A percentile compares a stretch with the other conserved stretches of the same genome.
Evolutionary conservation across 1,140 invertebrate species (phyloP).

Genomic region (Eurosta solidaginis): DNA sequence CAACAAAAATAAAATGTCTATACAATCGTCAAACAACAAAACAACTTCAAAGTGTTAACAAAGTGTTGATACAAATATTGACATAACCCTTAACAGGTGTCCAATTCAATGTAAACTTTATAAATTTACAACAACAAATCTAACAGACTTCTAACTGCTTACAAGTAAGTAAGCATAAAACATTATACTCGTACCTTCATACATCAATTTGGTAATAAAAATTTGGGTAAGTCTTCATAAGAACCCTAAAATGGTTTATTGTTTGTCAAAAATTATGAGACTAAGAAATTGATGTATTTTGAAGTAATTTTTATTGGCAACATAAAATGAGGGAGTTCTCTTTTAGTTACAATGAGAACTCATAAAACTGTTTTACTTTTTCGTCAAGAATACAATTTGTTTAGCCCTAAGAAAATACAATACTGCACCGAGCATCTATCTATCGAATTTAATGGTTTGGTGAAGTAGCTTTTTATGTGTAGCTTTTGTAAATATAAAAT

Average conservation of each 20-base stretch:
- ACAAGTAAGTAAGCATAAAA: too few relatives aligned
- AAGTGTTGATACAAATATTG: background rate
- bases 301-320: background rate
- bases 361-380: background rate
- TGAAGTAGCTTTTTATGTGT: too few relatives aligned
- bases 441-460: too few relatives aligned
- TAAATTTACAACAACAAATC: background rate
- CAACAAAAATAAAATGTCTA: background rate
- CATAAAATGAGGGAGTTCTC: background rate
- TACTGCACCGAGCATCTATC: too few relatives aligned
- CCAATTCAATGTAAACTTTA: background rate
- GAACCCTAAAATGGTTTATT: background rate
- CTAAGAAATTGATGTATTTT: background rate
- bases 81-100: background rate
- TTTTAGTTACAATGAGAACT: background rate
- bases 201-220: background rate
- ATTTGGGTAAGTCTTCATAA: background rate
- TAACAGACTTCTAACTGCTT: background rate
- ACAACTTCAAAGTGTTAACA: background rate
- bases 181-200: too few relatives aligned
- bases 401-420: too few relatives aligned
- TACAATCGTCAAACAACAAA: background rate
- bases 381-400: too few relatives aligned
- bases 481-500: too few relatives aligned
- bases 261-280: background rate